These are phyloP conservation scores for Chionodraco myersi DNA, from an alignment of 2,113 vertebrate species.

Conservation along the genomic window DNA sequence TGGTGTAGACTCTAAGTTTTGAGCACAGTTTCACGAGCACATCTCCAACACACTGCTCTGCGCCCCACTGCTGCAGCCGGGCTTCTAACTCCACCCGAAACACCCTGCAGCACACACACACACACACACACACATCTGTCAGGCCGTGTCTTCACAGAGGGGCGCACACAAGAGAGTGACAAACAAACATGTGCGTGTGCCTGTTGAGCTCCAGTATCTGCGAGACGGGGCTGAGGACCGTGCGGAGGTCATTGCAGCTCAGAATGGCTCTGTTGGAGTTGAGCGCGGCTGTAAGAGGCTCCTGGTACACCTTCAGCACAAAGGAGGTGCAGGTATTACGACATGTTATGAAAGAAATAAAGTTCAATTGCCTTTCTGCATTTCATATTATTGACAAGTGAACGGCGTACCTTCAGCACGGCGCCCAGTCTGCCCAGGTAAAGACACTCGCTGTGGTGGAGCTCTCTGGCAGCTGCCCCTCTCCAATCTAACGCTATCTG, in stretches of 20 bases:
- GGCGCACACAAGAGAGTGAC: neutral
- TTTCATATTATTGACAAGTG: too few relatives aligned
- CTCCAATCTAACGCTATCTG: slow-evolving; percentile 78
- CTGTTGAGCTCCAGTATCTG: slow-evolving; percentile 82
- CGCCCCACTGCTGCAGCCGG: slow-evolving; percentile 83
- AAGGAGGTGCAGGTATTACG: neutral
- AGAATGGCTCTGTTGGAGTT: slow-evolving; percentile 87
- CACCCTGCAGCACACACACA: slow-evolving; percentile 63
- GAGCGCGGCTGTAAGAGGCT: slow-evolving; percentile 84
- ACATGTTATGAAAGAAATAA: neutral
- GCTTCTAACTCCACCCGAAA: slow-evolving; percentile 79
- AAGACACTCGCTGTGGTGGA: slow-evolving; percentile 81
- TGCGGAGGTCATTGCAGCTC: slow-evolving; percentile 79
- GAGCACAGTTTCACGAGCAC: slow-evolving; percentile 83
- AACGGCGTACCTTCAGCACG: slow-evolving; percentile 65
- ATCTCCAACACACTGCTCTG: slow-evolving; percentile 85
- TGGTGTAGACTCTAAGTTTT: slow-evolving; percentile 81
- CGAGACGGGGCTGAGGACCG: slow-evolving; percentile 82
- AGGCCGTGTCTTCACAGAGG: neutral
- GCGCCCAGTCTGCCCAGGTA: slow-evolving; percentile 80
- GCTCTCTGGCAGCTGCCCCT: slow-evolving; percentile 74
- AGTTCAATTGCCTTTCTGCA: too few relatives aligned
- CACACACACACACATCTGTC: slow-evolving; percentile 6
- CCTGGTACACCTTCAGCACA: slow-evolving; percentile 78
- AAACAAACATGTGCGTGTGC: slow-evolving; percentile 33